Percentiles rank a stretch among this genome's conserved stretches.
phyloP scores from a whole-genome alignment of 2,888 invertebrate species.

The Geophilus truncorum region DNA sequence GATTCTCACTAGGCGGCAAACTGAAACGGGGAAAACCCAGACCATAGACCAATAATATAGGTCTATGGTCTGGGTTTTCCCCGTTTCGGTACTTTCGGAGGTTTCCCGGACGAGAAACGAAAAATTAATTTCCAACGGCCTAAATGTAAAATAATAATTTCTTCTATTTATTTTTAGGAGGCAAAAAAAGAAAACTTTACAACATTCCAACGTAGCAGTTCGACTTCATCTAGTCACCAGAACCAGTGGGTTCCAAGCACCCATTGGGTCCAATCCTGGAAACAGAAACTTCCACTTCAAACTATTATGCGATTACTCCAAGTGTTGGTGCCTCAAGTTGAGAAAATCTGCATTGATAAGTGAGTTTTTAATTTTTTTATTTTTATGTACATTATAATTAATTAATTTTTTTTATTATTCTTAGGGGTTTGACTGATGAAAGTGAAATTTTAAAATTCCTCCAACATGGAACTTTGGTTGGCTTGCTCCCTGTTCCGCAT shows the following conservation, averaged over 20 bases:
- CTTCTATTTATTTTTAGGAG: not conserved
- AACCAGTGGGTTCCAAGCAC: constrained; percentile 77
- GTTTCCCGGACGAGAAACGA: too few species aligned
- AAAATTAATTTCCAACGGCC: too few species aligned
- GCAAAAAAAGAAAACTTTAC: not conserved
- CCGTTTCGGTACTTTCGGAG: too few species aligned
- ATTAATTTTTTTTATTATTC: constrained; percentile 39
- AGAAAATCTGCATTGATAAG: constrained; percentile 99
- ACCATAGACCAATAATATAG: too few species aligned
- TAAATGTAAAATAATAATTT: too few species aligned
- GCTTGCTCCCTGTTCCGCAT: constrained; percentile 95
- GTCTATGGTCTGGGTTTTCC: too few species aligned
- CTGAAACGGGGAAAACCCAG: too few species aligned
- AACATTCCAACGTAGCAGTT: constrained; percentile 31
- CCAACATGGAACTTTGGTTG: constrained; percentile 96
- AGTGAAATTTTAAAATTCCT: constrained; percentile 98
- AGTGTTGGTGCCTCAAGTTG: constrained; percentile 98
- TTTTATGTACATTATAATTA: not conserved
- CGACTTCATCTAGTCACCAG: constrained; percentile 30
- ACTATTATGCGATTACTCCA: constrained; percentile 98
- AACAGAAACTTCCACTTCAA: constrained; percentile 92
- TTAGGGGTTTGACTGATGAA: constrained; percentile 94
- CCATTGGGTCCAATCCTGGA: constrained; percentile 96
- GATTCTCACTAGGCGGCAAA: too few species aligned
- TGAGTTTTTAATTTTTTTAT: constrained; percentile 52